Evolutionary conservation across 92 coral and sea anemone species (phyloP).

Genomic region (Parazoanthus darwini): DNA sequence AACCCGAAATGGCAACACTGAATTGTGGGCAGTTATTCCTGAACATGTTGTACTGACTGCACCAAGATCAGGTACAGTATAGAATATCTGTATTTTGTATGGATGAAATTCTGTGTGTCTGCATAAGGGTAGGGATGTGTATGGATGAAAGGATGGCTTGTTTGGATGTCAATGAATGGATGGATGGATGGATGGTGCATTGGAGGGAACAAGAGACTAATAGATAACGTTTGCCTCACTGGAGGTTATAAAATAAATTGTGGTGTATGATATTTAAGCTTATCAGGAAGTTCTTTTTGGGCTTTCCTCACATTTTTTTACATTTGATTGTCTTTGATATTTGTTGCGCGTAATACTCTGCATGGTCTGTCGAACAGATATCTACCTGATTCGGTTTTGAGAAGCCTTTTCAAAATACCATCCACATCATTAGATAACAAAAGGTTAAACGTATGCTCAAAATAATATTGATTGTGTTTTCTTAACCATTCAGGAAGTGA

Average conservation of each 20-base stretch:
- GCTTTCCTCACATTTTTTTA: not conserved
- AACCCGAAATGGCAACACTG: conserved; percentile 44
- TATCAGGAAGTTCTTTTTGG: not conserved
- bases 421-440: not conserved
- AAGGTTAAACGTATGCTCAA: not conserved
- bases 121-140: too few species aligned
- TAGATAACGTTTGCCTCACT: too few species aligned
- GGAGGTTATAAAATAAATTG: too few species aligned
- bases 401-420: not conserved
- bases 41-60: conserved; percentile 83
- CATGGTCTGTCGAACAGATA: not conserved
- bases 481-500: conserved; percentile 55
- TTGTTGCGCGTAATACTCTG: not conserved
- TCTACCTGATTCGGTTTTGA: not conserved
- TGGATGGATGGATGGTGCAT: too few species aligned
- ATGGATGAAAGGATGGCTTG: too few species aligned
- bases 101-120: not conserved
- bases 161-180: too few species aligned
- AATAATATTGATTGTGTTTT: not conserved
- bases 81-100: not conserved
- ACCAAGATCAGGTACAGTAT: conserved; percentile 70
- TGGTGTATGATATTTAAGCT: too few species aligned
- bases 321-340: too few species aligned
- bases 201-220: too few species aligned
- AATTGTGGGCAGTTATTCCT: conserved; percentile 86